These are phyloP conservation scores for Cyprinodon variegatus DNA, from an alignment of 2,113 vertebrate species.

Conservation along the genomic window DNA sequence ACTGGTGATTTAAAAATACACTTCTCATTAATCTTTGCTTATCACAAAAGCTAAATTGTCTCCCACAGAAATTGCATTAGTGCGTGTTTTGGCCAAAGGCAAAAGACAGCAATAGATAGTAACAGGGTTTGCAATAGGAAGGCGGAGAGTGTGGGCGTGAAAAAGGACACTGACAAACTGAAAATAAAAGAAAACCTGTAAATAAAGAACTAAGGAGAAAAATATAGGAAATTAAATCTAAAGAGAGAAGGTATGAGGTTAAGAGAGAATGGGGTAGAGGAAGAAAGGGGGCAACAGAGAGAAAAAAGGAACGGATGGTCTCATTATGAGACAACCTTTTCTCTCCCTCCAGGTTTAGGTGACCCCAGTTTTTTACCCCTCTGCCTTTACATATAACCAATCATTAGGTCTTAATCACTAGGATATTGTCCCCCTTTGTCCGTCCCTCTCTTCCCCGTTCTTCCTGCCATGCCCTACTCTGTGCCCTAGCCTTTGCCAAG, in stretches of 20 bases:
- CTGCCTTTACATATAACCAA: conserved; percentile 73
- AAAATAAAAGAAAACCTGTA: conserved; percentile 39
- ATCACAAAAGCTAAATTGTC: conserved; percentile 55
- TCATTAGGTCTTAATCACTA: conserved; percentile 84
- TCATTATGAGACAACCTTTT: conserved; percentile 79
- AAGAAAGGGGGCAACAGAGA: conserved; percentile 40
- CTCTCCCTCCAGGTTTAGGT: conserved; percentile 72
- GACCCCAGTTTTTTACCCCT: conserved; percentile 73
- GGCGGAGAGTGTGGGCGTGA: conserved; percentile 30
- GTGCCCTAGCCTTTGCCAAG: conserved; percentile 81
- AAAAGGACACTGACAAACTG: conserved; percentile 33
- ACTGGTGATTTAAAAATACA: conserved; percentile 56
- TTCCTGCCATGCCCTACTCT: conserved; percentile 68
- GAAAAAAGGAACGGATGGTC: conserved; percentile 69
- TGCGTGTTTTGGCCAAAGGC: conserved; percentile 47
- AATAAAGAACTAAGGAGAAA: conserved; percentile 43
- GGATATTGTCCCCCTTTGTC: conserved; percentile 70
- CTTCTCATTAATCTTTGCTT: conserved; percentile 62
- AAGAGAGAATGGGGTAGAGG: not conserved
- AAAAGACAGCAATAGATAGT: conserved; percentile 55
- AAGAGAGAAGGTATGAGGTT: conserved; percentile 18
- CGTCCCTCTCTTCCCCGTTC: conserved; percentile 41
- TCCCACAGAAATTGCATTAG: conserved; percentile 61
- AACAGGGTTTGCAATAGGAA: conserved; percentile 52
- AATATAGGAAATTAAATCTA: conserved; percentile 34